phyloP scores from a whole-genome alignment of 2,888 invertebrate species.

The Dugesia japonica region DNA sequence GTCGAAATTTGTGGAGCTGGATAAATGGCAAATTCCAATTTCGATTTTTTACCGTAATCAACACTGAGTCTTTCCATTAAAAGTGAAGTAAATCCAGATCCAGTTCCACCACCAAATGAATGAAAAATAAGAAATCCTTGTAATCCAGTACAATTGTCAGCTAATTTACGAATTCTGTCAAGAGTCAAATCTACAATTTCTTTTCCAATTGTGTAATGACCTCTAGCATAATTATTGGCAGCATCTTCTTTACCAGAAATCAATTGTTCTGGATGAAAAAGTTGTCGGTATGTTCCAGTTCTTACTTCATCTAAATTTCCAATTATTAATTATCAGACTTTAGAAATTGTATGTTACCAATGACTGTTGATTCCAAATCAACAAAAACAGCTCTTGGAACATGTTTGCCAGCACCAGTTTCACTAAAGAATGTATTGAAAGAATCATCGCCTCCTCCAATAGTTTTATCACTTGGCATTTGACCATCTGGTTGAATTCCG shows the following conservation, averaged over 20 bases:
- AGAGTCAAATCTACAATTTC: slow-evolving; percentile 61
- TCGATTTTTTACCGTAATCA: slow-evolving; percentile 37
- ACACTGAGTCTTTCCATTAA: slow-evolving; percentile 41
- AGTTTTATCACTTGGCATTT: too few relatives aligned
- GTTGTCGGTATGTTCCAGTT: slow-evolving; percentile 36
- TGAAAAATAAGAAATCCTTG: slow-evolving; percentile 45
- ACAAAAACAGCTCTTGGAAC: slow-evolving; percentile 80
- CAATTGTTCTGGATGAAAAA: slow-evolving; percentile 33
- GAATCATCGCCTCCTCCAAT: slow-evolving; percentile 57
- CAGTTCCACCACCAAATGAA: slow-evolving; percentile 40
- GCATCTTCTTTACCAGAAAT: slow-evolving; percentile 63
- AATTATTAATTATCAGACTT: too few relatives aligned
- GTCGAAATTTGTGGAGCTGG: slow-evolving; percentile 43
- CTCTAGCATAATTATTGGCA: slow-evolving; percentile 58
- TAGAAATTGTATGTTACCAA: slow-evolving; percentile 56
- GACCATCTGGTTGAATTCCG: too few relatives aligned
- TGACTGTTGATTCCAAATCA: slow-evolving; percentile 80
- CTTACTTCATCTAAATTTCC: slow-evolving; percentile 50
- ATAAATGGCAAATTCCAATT: slow-evolving; percentile 43
- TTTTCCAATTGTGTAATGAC: slow-evolving; percentile 62
- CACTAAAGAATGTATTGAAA: slow-evolving; percentile 61
- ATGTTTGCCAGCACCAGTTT: slow-evolving; percentile 52
- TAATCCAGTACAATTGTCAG: slow-evolving; percentile 62
- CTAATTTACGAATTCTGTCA: slow-evolving; percentile 57
- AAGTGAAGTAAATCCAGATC: slow-evolving; percentile 45